Evolutionary conservation across 2,888 invertebrate species (phyloP).

Genomic region (Danaus chrysippus): DNA sequence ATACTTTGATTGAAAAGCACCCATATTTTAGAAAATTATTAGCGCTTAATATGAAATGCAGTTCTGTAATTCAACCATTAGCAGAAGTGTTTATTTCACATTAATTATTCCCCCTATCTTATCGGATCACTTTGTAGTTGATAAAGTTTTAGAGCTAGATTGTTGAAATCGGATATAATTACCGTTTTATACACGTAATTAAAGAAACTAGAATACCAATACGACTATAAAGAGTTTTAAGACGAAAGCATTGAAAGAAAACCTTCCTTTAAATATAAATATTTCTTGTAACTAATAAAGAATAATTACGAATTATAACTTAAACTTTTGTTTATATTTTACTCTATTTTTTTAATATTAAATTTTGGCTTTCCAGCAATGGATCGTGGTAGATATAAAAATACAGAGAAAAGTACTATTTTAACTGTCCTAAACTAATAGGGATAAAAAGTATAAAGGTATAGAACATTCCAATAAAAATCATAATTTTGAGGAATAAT

Average conservation of each 20-base stretch:
- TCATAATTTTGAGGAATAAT: conserved; percentile 45
- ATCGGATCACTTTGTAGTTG: conserved; percentile 23
- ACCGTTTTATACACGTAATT: conserved; percentile 26
- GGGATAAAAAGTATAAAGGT: too few relatives aligned
- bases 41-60: neutral
- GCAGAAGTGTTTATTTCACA: conserved; percentile 18
- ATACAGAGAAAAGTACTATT: too few relatives aligned
- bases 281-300: too few relatives aligned
- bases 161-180: neutral
- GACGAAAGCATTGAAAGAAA: too few relatives aligned
- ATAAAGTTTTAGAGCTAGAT: conserved; percentile 14
- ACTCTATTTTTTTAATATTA: too few relatives aligned
- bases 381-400: too few relatives aligned
- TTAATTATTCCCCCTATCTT: conserved; percentile 28
- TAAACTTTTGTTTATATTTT: too few relatives aligned
- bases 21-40: conserved; percentile 55
- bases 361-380: too few relatives aligned
- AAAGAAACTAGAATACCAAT: conserved; percentile 33
- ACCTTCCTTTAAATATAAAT: too few relatives aligned
- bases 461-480: neutral
- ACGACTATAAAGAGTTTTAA: too few relatives aligned
- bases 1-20: conserved; percentile 60
- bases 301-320: too few relatives aligned
- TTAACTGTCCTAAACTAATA: too few relatives aligned
- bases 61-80: conserved; percentile 18